Percentiles rank a stretch among this genome's conserved stretches.
These are phyloP conservation scores for Pipa parva DNA, from an alignment of 2,113 vertebrate genomes.

Conservation along the genomic window DNA sequence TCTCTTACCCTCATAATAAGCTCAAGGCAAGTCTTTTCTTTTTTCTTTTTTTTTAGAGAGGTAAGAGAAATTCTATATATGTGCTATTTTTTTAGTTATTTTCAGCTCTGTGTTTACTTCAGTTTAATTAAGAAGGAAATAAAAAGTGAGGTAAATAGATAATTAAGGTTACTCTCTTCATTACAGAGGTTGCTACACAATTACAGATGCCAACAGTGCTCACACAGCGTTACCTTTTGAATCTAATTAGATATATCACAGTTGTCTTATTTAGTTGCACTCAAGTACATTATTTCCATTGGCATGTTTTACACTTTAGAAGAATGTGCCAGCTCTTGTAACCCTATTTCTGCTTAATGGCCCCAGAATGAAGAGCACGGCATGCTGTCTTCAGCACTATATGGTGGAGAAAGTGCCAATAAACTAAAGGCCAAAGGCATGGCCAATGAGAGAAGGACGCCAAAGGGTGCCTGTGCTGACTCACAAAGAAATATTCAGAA, in stretches of 20 bases:
- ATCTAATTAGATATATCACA: constrained; percentile 34
- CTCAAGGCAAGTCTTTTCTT: no score
- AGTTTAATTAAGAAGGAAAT: constrained; percentile 41
- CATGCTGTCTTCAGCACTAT: neutral
- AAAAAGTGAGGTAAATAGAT: constrained; percentile 39
- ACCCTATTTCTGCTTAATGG: neutral
- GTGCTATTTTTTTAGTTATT: neutral
- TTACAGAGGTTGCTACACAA: constrained; percentile 26
- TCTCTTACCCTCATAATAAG: no score
- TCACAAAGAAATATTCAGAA: neutral
- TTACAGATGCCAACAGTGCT: constrained; percentile 31
- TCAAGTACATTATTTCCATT: constrained; percentile 3
- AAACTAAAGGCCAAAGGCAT: neutral
- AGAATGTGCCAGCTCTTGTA: neutral
- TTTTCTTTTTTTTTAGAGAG: neutral
- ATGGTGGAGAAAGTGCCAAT: no score
- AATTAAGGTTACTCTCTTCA: constrained; percentile 37
- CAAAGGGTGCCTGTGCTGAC: neutral
- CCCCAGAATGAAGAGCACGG: neutral
- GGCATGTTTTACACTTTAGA: constrained; percentile 3
- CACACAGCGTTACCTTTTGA: constrained; percentile 23
- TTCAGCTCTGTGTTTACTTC: constrained; percentile 20
- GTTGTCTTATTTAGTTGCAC: constrained; percentile 20
- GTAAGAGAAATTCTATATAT: neutral
- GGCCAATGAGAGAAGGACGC: neutral